Conservation (phyloP, 2,113 vertebrate species). For the Macaca fascicularis region T2T-MFA8v1.1 NC_088395.1:115995501-115996000, state of each 20-base stretch:
- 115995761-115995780: background rate
- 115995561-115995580: background rate
- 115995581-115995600: background rate
- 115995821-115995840: constrained; percentile 4
- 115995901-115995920: background rate
- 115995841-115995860: background rate
- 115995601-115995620: constrained; percentile 39
- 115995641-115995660: constrained; percentile 13
- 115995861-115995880: background rate
- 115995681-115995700: background rate
- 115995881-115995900: background rate
- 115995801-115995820: background rate
- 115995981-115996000: background rate
- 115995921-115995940: constrained; percentile 25
- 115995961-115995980: constrained; percentile 13
- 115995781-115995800: background rate
- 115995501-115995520: background rate
- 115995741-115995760: background rate
- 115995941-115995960: constrained; percentile 14
- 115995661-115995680: background rate
- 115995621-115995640: background rate
- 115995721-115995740: background rate
- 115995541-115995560: background rate
- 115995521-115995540: background rate
- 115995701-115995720: background rate